Conservation (phyloP, 2,797 vertebrate genomes). For the Natrix natrix region DNA sequence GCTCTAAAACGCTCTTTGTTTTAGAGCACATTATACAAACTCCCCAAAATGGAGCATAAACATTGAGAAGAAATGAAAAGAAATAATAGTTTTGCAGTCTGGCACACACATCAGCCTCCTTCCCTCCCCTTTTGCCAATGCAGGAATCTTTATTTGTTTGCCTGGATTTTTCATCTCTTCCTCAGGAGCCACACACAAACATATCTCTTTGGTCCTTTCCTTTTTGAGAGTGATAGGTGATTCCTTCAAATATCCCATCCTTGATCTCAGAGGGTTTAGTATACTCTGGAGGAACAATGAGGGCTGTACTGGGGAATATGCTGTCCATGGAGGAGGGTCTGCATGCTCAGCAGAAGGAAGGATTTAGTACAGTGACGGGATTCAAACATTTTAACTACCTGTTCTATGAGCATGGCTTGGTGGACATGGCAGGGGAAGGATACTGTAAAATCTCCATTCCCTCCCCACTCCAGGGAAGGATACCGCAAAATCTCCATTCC, state of each 20-base stretch:
- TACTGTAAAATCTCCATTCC: too few species aligned
- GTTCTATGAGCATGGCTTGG: too few species aligned
- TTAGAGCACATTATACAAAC: not conserved
- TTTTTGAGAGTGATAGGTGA: not conserved
- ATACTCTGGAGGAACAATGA: not conserved
- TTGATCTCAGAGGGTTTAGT: not conserved
- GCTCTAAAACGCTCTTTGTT: not conserved
- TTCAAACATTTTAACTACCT: too few species aligned
- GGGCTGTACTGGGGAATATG: not conserved
- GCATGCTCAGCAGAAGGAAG: not conserved
- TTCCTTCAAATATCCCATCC: not conserved
- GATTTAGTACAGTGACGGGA: not conserved
- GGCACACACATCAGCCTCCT: not conserved
- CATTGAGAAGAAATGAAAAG: not conserved
- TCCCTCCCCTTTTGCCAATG: not conserved
- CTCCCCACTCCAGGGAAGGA: too few species aligned
- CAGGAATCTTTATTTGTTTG: not conserved
- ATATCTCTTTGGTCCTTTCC: not conserved
- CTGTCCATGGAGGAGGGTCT: not conserved
- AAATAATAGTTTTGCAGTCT: not conserved
- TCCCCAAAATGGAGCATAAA: not conserved
- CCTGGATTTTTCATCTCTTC: not conserved
- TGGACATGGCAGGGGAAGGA: too few species aligned
- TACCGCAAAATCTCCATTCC: too few species aligned
- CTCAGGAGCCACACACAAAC: not conserved